Conservation (phyloP, 2,888 invertebrate species). For the Spilarctia lutea region DNA sequence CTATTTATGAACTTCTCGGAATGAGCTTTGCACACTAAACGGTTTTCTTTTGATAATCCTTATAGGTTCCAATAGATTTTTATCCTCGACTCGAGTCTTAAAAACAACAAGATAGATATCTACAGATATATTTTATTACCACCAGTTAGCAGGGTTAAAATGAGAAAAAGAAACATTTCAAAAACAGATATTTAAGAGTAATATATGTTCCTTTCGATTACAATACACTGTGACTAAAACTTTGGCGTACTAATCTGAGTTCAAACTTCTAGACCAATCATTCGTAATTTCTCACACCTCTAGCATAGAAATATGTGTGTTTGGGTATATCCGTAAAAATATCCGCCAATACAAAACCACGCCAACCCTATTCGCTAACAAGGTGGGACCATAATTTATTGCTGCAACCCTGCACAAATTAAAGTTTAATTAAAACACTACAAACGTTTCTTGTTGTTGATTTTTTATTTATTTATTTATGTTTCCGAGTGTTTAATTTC, state of each 20-base stretch:
- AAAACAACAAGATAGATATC: not conserved
- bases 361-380: constrained; percentile 37
- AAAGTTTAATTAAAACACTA: constrained; percentile 59
- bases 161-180: not conserved
- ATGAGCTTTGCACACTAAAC: not conserved
- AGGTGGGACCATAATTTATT: constrained; percentile 53
- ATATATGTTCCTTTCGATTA: too few relatives aligned
- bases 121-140: too few relatives aligned
- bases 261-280: not conserved
- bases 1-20: too few relatives aligned
- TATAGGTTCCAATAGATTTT: too few relatives aligned
- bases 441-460: constrained; percentile 38
- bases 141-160: too few relatives aligned
- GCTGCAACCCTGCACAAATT: constrained; percentile 51
- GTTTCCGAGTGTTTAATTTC: constrained; percentile 20
- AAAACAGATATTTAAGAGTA: not conserved
- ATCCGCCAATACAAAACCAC: constrained; percentile 14
- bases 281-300: not conserved
- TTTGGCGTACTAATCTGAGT: not conserved
- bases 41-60: too few relatives aligned
- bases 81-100: not conserved
- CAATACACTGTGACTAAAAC: too few relatives aligned
- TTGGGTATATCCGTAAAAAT: constrained; percentile 23
- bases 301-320: not conserved
- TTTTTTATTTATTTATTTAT: constrained; percentile 35